Evolutionary conservation across 2,888 invertebrate genomes (phyloP), one percentile per base, ranked within the genome.

Genomic region (Boloria selene): DNA sequence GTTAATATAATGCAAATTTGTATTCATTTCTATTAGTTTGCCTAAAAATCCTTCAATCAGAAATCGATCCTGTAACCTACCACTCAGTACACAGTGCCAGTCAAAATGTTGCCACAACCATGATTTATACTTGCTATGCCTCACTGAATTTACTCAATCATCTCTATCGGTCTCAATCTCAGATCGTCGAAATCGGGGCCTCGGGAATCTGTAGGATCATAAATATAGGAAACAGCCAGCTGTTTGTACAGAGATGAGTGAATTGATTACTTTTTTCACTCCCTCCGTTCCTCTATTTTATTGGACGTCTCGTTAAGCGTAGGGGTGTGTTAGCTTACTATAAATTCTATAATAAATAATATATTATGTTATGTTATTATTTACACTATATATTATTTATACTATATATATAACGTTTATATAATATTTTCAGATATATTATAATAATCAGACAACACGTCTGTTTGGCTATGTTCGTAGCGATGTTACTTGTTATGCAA

Each of bases 211-310:
- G 65, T 65, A 62, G 54, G 58, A 64, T 68, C 70, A 56, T 71
- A 73, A 70, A 73, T 72, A 69, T 65, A 70, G 65, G 68, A 69
- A 65, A 68, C 67, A 69, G 18, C 93, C 60, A 71, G 72, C 73
- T 74, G 74, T 77, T 78, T 76, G 72, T 76, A 75, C 73, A 75
- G 74, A 75, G 74, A 75, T 75, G 76, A 74, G 71, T 72, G 73
- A 76, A 73, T 75, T 75, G 75, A 77, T 78, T 77, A 74, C 75
- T 77, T 78, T 77, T 78, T 79, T 78, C 75, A 75, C 75, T 76
- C 75, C 73, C 76, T 73, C 70, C 74, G 73, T 71, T 73, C 72
- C 75, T 73, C 71, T 73, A 74, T 75, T 76, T 75, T 78, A 77
- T 78, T 75, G 76, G 75, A 75, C 73, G 75, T 64, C 69, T 76